Base-by-base conservation (phyloP, 2,113 vertebrate species). In the Loxodonta africana region DNA sequence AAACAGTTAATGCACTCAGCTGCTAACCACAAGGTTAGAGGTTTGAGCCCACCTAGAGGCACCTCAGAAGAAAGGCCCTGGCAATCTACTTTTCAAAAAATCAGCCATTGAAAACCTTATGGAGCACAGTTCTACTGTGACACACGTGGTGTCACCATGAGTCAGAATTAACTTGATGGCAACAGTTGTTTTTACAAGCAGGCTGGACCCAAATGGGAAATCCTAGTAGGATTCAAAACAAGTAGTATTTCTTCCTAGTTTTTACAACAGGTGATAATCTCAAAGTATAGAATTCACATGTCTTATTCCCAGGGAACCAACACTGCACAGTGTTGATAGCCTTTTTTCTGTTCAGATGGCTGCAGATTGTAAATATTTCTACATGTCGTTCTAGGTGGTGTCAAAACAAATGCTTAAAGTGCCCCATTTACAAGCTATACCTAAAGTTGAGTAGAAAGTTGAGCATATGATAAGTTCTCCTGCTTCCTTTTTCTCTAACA, bases 401-500 rank as follows among this genome's bases (percentile, higher is more conserved):
- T 85, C 25, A 93, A 87, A 96, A 86, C 12, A 80, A 6, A 91
- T 37, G n/a, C 28, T 71, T 65, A 30, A n/a, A 90, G 48, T 83
- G 9, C 4, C 23, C 65, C 84, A 81, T 33, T 8, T 73, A 84
- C 10, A 25, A 81, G 57, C 28, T 63, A 10, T 17, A 74, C 41
- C 78, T 86, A 82, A 88, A 94, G 30, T 46, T 62, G 11, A 83
- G 67, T 5, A 17, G 30, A 33, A 67, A 80, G 17, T 60, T 33
- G 57, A 95, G 57, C 82, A 88, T 83, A 86, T 84, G 37, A 51
- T 15, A 77, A 41, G 10, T n/a, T 89, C 41, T 73, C 51, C 51
- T 78, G 41, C 37, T 90, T 94, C 69, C 57, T 88, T 92, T 93
- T 65, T 18, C 81, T 90, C 85, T 84, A 65, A 53, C 46, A 53